phyloP scores from a whole-genome alignment of 2,113 vertebrate species.

The Cervus canadensis region DNA sequence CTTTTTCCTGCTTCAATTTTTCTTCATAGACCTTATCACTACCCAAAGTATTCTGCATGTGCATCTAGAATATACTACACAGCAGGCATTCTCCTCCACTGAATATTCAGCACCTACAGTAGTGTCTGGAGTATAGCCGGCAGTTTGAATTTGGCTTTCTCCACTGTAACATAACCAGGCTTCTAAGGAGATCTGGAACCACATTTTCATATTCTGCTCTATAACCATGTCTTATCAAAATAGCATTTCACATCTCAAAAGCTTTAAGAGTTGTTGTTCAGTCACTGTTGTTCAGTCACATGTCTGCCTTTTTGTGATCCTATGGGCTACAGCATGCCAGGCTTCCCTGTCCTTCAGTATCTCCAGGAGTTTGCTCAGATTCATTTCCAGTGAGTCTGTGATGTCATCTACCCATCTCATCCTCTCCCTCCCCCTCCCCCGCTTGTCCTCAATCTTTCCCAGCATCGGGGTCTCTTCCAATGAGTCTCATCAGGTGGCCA shows the following conservation, averaged over 20 bases:
- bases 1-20: neutral
- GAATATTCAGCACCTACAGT: neutral
- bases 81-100: neutral
- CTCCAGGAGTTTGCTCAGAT: neutral
- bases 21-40: neutral
- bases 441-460: neutral
- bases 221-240: neutral
- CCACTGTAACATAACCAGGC: neutral
- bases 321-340: neutral
- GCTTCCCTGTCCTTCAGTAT: neutral
- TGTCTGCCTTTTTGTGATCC: neutral
- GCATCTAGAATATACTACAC: neutral
- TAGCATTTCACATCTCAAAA: neutral
- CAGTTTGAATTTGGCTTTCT: neutral
- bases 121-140: neutral
- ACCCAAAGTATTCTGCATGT: accelerated
- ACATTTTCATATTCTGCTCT: neutral
- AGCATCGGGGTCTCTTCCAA: neutral
- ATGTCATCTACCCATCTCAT: neutral
- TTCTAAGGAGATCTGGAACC: neutral
- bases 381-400: neutral
- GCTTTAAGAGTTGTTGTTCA: neutral
- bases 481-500: neutral
- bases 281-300: neutral
- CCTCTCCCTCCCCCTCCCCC: neutral